phyloP scores from a whole-genome alignment of 2,113 vertebrate genomes.

The Nesoenas mayeri region DNA sequence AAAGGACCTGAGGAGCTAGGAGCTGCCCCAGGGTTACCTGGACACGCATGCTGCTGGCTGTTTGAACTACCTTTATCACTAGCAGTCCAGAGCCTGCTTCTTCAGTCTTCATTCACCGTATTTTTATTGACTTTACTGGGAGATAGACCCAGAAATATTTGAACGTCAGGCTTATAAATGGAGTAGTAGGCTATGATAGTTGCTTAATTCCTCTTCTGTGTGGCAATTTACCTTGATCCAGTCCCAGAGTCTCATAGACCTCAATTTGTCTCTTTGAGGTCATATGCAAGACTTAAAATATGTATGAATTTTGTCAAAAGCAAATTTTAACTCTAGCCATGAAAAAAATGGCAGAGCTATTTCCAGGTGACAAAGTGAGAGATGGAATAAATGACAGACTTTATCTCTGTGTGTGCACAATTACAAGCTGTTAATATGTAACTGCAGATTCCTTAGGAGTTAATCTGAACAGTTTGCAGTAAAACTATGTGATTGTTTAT shows the following conservation, averaged over 20 bases:
- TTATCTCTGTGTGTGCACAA: background rate
- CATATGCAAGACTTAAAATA: background rate
- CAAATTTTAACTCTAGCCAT: background rate
- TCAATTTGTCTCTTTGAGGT: background rate
- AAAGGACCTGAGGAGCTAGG: background rate
- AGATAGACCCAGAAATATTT: background rate
- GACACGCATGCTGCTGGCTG: background rate
- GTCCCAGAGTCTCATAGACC: background rate
- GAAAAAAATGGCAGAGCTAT: background rate
- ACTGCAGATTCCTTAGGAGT: background rate
- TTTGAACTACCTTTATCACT: background rate
- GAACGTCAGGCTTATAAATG: background rate
- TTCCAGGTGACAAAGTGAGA: background rate
- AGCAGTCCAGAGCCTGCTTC: background rate
- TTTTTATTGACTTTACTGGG: background rate
- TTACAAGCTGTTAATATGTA: slow-evolving; percentile 5
- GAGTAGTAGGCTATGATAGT: background rate
- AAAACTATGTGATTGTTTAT: background rate
- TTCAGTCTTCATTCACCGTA: background rate
- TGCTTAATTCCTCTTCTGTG: background rate
- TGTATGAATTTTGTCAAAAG: background rate
- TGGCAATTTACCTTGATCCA: background rate
- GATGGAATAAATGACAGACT: background rate
- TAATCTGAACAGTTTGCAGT: slow-evolving; percentile 7
- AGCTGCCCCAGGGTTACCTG: background rate